These are phyloP conservation scores for Seriola rivoliana DNA, from an alignment of 2,113 vertebrate genomes.

Conservation along the genomic window DNA sequence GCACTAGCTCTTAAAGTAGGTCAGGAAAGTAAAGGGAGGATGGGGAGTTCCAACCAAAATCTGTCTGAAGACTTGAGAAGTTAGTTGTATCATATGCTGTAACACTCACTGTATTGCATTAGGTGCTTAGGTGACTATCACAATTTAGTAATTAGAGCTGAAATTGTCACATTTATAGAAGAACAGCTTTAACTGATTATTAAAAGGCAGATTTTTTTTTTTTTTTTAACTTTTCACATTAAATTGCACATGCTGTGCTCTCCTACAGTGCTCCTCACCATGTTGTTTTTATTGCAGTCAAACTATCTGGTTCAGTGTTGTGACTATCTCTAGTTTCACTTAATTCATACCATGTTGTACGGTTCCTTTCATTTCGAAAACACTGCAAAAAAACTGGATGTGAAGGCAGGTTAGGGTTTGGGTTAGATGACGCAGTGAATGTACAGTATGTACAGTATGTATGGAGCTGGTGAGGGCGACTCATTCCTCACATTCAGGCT, in stretches of 20 bases:
- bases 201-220: neutral
- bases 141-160: neutral
- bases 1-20: conserved; percentile 17
- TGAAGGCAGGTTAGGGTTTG: no score
- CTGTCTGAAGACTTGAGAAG: neutral
- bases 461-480: neutral
- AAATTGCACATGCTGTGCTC: neutral
- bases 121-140: neutral
- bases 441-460: neutral
- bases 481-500: neutral
- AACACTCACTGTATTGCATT: neutral
- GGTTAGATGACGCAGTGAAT: neutral
- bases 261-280: neutral
- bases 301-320: neutral
- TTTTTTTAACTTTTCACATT: neutral
- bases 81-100: neutral
- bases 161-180: neutral
- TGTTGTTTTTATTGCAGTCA: neutral
- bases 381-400: neutral
- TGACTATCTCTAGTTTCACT: neutral
- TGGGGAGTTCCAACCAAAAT: neutral
- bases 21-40: neutral
- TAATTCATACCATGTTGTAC: neutral
- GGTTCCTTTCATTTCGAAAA: neutral
- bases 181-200: neutral